Evolutionary conservation across 1,140 invertebrate species (phyloP).

Genomic region (Lordiphosa mommai): DNA sequence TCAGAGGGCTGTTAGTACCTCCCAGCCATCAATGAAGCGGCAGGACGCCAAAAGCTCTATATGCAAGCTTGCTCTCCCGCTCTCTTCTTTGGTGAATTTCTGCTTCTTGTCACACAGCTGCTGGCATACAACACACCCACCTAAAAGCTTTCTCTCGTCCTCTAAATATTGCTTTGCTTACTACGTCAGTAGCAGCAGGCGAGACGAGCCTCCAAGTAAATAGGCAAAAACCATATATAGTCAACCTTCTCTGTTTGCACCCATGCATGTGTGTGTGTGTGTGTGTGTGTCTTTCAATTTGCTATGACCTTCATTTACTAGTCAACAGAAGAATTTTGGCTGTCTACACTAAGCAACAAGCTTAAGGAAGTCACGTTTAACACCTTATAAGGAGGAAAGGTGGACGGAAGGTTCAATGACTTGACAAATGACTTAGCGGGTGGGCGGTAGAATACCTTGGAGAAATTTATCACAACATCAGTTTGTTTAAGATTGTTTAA

Average conservation of each 20-base stretch:
- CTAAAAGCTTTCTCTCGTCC: slow-evolving; percentile 14
- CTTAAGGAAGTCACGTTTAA: slow-evolving; percentile 30
- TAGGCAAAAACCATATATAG: slow-evolving; percentile 33
- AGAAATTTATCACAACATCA: no score
- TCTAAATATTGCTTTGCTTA: slow-evolving; percentile 40
- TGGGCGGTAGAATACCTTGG: no score
- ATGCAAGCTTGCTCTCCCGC: not conserved
- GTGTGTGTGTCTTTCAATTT: slow-evolving; percentile 27
- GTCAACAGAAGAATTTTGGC: slow-evolving; percentile 34
- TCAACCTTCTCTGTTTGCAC: not conserved
- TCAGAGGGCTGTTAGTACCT: not conserved
- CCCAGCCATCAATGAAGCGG: slow-evolving; percentile 56
- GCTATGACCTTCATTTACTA: slow-evolving; percentile 53
- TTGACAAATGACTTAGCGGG: not conserved
- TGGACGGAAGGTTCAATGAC: slow-evolving; percentile 4
- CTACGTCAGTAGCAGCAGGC: slow-evolving; percentile 60
- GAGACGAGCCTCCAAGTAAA: slow-evolving; percentile 75
- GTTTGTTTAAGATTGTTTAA: no score
- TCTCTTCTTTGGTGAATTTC: slow-evolving; percentile 51
- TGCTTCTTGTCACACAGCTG: slow-evolving; percentile 70
- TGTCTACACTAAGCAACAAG: slow-evolving; percentile 47
- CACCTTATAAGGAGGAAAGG: not conserved
- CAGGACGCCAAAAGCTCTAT: slow-evolving; percentile 70
- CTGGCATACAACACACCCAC: slow-evolving; percentile 36
- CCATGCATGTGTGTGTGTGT: slow-evolving; percentile 1